Evolutionary conservation across 2,888 invertebrate genomes (phyloP).

Genomic region (Iselma pallidipennis): DNA sequence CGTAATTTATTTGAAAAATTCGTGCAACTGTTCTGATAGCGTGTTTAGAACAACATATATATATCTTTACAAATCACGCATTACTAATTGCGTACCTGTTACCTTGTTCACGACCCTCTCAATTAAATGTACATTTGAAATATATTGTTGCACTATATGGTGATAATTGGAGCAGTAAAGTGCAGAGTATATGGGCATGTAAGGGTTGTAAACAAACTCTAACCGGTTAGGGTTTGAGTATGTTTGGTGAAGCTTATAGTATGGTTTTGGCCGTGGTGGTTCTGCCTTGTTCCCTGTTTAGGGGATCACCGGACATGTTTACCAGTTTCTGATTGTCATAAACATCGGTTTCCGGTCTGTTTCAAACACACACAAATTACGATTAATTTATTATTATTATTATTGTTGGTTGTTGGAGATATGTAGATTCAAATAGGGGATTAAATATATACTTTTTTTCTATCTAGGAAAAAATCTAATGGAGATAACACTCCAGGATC

Average conservation of each 20-base stretch:
- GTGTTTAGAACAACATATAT: not conserved
- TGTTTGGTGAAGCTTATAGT: constrained; percentile 28
- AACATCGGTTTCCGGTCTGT: constrained; percentile 37
- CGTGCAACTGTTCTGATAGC: no score
- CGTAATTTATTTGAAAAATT: no score
- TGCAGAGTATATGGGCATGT: constrained; percentile 22
- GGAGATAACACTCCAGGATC: constrained; percentile 57
- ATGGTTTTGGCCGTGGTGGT: not conserved
- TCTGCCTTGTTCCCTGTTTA: not conserved
- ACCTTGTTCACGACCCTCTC: constrained; percentile 11
- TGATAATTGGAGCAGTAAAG: constrained; percentile 32
- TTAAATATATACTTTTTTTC: constrained; percentile 3
- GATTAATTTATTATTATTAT: constrained; percentile 3
- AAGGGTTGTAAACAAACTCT: constrained; percentile 31
- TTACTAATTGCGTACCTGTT: constrained; percentile 14
- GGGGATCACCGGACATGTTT: constrained; percentile 25
- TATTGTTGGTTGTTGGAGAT: constrained; percentile 2
- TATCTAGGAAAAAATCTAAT: constrained; percentile 36
- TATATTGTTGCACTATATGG: no score
- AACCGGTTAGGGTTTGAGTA: constrained; percentile 21
- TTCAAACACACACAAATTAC: not conserved
- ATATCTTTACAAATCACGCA: not conserved
- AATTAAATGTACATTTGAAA: constrained; percentile 12
- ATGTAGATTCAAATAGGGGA: not conserved
- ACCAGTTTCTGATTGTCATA: constrained; percentile 35